Evolutionary conservation across 2,888 invertebrate genomes (phyloP), one percentile per base, ranked within the genome.

Genomic region (Oxystoma pomonae): DNA sequence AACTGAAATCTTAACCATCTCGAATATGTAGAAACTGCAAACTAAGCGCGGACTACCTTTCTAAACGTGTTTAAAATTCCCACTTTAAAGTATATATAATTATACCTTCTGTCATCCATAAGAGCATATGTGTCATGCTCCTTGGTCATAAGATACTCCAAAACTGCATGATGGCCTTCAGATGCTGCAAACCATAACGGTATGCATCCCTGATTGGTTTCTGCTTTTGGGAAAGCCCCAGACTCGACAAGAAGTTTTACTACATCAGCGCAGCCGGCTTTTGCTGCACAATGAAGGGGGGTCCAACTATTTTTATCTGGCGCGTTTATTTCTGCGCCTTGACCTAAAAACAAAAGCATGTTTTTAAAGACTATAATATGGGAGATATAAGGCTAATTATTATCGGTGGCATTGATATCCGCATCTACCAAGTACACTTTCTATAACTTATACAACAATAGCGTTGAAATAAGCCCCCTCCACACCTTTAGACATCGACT

Each of bases 181-280:
- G 96, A 94, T 20, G 98, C 98, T 16, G 99, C 98, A 76, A 97
- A 98, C 91, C 97, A 98, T 71, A 99, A 92, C 1, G 99, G 96
- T 12, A 96, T 94, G 77, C 96, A 96, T 58, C 97, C 98, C 69
- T 97, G 90, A 81, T 96, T 96, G 0, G 98, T 97, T 82, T 96
- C 95, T 66, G 90, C 90, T 80, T 94, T 94, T 0, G 98, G 96
- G 0, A 96, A 96, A 1, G 97, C 98, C 50, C 98, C 98, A 67
- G 96, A 94, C 82, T 98, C 98, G 55, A 95, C 91, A 63, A 99
- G 83, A 58, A 98, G 85, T 77, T 94, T 94, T 0, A 98, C 98
- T 16, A 98, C 98, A 66, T 95, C 94, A 64, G 97, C 85, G 81
- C 94, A 92, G 7, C 99, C 99, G 60, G 96, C 94, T 81, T 95